Evolutionary conservation across 2,797 vertebrate species (phyloP).

Genomic region (Anguilla marmorata): DNA sequence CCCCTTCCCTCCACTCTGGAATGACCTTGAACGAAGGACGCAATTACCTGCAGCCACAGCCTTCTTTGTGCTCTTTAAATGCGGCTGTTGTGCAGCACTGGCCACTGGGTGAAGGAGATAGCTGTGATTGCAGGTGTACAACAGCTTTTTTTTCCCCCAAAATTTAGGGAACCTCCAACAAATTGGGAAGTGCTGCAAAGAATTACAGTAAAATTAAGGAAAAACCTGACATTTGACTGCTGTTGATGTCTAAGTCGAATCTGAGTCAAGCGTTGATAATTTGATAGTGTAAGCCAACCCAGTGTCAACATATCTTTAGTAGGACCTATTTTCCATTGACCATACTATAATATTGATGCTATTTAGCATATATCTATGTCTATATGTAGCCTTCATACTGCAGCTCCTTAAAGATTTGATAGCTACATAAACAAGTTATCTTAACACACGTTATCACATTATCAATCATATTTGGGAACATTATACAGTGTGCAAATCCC

Average conservation of each 20-base stretch:
- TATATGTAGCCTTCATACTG: not conserved
- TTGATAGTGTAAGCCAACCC: not conserved
- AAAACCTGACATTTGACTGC: slow-evolving; percentile 4
- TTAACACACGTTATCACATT: not conserved
- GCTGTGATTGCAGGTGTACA: slow-evolving; percentile 27
- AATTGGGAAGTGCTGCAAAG: slow-evolving; percentile 28
- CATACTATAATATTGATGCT: not conserved
- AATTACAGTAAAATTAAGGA: not conserved
- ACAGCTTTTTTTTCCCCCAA: slow-evolving; percentile 19
- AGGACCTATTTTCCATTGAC: not conserved
- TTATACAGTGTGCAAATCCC: not conserved
- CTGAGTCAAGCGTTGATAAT: not conserved
- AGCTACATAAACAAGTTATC: too few relatives aligned
- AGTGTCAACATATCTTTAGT: not conserved
- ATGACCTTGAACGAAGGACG: slow-evolving; percentile 54
- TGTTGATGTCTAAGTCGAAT: slow-evolving; percentile 8
- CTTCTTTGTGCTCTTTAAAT: not conserved
- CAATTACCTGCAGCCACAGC: slow-evolving; percentile 44
- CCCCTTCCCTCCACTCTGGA: slow-evolving; percentile 20
- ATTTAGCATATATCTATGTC: not conserved
- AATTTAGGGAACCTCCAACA: slow-evolving; percentile 37
- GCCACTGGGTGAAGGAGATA: slow-evolving; percentile 24
- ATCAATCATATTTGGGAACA: not conserved
- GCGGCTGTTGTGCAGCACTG: slow-evolving; percentile 37
- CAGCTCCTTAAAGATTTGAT: too few relatives aligned